Evolutionary conservation across 2,888 invertebrate species (phyloP).

Genomic region (Volucella bombylans): DNA sequence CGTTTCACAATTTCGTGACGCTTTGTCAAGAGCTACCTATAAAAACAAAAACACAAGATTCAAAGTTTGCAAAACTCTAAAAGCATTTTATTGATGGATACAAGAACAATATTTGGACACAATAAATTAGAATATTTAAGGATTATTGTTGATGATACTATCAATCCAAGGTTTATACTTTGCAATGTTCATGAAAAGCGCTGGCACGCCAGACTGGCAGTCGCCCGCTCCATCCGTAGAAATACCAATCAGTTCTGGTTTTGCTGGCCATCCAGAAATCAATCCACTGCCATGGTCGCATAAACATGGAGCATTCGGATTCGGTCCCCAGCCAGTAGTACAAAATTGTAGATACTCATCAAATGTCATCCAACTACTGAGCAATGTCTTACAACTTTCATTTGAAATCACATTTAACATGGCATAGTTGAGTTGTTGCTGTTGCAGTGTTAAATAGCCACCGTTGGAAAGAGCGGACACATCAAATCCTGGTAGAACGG

Average conservation of each 20-base stretch:
- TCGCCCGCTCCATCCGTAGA: slow-evolving; percentile 10
- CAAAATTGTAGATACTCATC: slow-evolving; percentile 68
- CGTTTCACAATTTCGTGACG: too few species aligned
- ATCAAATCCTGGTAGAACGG: slow-evolving; percentile 66
- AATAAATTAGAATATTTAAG: too few species aligned
- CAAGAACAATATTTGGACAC: too few species aligned
- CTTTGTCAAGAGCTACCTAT: too few species aligned
- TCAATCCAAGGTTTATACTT: slow-evolving; percentile 64
- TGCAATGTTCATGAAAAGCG: slow-evolving; percentile 8
- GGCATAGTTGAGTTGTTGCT: slow-evolving; percentile 16
- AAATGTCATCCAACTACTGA: neutral
- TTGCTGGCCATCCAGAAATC: slow-evolving; percentile 55
- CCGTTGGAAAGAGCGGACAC: neutral
- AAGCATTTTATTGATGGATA: too few species aligned
- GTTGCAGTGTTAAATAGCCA: neutral
- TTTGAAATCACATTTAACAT: slow-evolving; percentile 42
- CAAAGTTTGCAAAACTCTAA: too few species aligned
- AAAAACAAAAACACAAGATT: too few species aligned
- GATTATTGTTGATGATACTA: slow-evolving; percentile 7
- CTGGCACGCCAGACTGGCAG: slow-evolving; percentile 10
- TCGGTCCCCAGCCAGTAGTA: slow-evolving; percentile 45
- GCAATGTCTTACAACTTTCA: too few species aligned
- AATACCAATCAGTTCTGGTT: slow-evolving; percentile 54
- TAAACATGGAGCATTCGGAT: slow-evolving; percentile 33
- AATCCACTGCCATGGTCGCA: slow-evolving; percentile 61